phyloP scores from a whole-genome alignment of 2,888 invertebrate species.

The Drosophila multiciliata region DNA sequence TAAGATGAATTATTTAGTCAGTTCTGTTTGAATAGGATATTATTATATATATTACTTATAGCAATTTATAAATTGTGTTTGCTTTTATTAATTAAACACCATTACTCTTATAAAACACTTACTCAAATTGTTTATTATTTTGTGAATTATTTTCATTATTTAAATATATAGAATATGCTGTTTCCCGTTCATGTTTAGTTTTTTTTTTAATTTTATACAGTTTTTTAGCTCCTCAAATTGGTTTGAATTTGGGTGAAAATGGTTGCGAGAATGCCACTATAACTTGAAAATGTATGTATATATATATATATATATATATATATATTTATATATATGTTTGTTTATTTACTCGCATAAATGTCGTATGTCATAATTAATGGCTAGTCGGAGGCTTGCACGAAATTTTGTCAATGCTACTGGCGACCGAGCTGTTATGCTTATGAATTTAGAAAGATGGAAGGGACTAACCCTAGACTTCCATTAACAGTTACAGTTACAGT shows the following conservation, averaged over 20 bases:
- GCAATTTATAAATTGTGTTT: neutral
- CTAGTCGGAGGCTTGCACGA: slow-evolving; percentile 47
- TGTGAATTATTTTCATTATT: neutral
- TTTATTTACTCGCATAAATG: slow-evolving; percentile 53
- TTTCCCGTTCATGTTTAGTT: neutral
- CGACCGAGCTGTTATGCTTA: slow-evolving; percentile 33
- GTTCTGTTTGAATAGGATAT: neutral
- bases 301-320: neutral
- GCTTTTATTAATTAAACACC: neutral
- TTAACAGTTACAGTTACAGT: slow-evolving; percentile 24
- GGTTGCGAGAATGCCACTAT: slow-evolving; percentile 19
- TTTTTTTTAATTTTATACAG: neutral
- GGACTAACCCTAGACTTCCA: slow-evolving; percentile 10
- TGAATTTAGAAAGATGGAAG: slow-evolving; percentile 28
- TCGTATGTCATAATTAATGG: slow-evolving; percentile 73
- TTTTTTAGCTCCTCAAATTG: neutral
- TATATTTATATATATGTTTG: slow-evolving; percentile 8
- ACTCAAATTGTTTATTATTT: neutral
- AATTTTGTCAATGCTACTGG: slow-evolving; percentile 62
- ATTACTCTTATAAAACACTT: neutral
- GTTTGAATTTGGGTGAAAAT: neutral
- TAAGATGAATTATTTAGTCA: neutral
- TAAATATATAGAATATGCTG: neutral
- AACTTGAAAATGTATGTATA: neutral
- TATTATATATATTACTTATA: neutral